Evolutionary conservation across 2,888 invertebrate species (phyloP), one percentile per base, ranked within the genome.

Genomic region (Pollenia labialis): DNA sequence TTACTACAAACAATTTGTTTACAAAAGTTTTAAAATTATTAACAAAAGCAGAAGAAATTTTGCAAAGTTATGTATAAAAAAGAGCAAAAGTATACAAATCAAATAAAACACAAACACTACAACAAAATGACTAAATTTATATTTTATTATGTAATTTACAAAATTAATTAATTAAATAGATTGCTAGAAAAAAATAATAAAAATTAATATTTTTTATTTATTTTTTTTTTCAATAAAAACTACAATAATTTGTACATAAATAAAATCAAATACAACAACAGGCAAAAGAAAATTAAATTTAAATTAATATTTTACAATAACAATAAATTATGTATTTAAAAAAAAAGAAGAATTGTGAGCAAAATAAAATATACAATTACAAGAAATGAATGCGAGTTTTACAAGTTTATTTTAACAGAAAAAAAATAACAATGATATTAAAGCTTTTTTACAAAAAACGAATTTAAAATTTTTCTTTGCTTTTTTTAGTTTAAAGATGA

Each of bases 51-150:
- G 32, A 74, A 77, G 14, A 48, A 62, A 71, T 44, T 72, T 16
- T n/a, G n/a, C 11, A 14, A 71, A 77, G 23, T 32, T 32, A 32
- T 32, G 32, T 46, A 71, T 58, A 7, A 71, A 4, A 11, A 14
- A 52, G 0, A 23, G 6, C 14, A 23, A 50, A n/a, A 52, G n/a
- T 14, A 7, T 14, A 68, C 77, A 71, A 52, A 60, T 44, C 12
- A 85, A 88, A 87, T 88, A 88, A 88, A 88, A 88, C 88, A 87
- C 88, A 88, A 83, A 81, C 84, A 62, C 81, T 86, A 88, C 84
- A 88, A 87, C 84, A 87, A 88, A 83, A 74, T 83, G 75, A 62
- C 71, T 80, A 85, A 64, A 82, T 46, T 72, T 42, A 62, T 83
- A 80, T 74, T 88, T 75, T 82, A 85, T 85, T 85, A 82, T 66